These are phyloP conservation scores for Apodemia zela DNA, from an alignment of 2,888 invertebrate species.

Conservation along the genomic window DNA sequence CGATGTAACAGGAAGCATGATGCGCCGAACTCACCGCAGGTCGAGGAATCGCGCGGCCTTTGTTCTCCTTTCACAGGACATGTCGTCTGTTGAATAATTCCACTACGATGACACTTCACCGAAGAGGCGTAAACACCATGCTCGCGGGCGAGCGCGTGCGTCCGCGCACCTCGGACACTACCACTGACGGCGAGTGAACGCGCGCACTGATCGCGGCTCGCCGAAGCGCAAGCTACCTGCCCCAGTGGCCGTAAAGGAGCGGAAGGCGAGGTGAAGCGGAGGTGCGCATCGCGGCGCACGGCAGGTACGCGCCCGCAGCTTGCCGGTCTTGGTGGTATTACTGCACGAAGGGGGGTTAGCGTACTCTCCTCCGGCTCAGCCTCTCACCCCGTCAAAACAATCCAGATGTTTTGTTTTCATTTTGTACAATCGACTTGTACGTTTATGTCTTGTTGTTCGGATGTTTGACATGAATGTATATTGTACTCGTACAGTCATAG, in stretches of 20 bases:
- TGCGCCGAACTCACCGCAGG: conserved; percentile 74
- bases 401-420: conserved; percentile 11
- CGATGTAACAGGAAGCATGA: conserved; percentile 61
- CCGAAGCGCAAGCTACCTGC: conserved; percentile 54
- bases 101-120: conserved; percentile 71
- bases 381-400: conserved; percentile 21
- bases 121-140: conserved; percentile 63
- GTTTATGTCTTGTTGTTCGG: neutral
- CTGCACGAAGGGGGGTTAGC: conserved; percentile 6
- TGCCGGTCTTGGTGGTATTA: neutral
- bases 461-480: neutral
- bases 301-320: conserved; percentile 46
- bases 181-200: conserved; percentile 76
- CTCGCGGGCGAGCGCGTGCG: conserved; percentile 60
- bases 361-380: conserved; percentile 17
- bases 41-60: conserved; percentile 76
- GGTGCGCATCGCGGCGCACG: conserved; percentile 75
- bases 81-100: conserved; percentile 58
- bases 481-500: neutral
- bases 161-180: conserved; percentile 72
- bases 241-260: conserved; percentile 43
- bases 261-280: conserved; percentile 60
- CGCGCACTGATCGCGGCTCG: conserved; percentile 69
- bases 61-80: conserved; percentile 78
- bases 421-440: neutral